Conservation (phyloP, 2,888 invertebrate genomes). For the Drosophila prolongata region DNA sequence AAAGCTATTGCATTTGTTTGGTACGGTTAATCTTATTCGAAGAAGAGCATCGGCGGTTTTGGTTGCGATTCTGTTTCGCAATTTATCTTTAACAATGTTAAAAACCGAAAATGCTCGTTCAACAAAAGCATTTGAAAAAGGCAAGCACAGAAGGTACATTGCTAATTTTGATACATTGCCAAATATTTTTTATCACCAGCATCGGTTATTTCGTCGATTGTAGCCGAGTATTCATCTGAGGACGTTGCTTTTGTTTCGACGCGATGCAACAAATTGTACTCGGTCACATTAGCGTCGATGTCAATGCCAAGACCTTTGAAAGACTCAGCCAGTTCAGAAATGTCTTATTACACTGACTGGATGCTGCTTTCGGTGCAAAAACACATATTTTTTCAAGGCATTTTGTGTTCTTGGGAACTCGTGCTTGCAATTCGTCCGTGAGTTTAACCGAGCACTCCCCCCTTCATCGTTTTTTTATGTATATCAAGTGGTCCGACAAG, state of each 20-base stretch:
- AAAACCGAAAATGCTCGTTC: conserved; percentile 1
- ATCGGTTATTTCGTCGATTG: neutral
- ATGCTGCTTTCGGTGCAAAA: no score
- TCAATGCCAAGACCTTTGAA: no score
- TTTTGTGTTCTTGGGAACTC: no score
- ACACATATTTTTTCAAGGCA: no score
- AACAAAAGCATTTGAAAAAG: neutral
- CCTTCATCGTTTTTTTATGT: no score
- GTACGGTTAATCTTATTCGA: neutral
- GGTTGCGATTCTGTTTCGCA: conserved; percentile 1
- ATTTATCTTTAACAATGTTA: neutral
- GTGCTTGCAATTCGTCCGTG: no score
- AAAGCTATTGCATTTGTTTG: conserved; percentile 1
- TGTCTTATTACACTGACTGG: no score
- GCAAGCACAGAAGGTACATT: neutral
- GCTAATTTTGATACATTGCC: neutral
- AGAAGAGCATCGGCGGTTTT: conserved; percentile 1
- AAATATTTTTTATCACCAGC: neutral
- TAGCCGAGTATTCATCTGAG: neutral
- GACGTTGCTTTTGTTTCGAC: neutral
- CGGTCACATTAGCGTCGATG: neutral
- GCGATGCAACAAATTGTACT: neutral
- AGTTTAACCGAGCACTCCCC: no score
- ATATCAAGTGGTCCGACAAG: no score
- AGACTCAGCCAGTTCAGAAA: no score